These are phyloP conservation scores for Pocota personata DNA, from an alignment of 2,888 invertebrate genomes.

Conservation along the genomic window DNA sequence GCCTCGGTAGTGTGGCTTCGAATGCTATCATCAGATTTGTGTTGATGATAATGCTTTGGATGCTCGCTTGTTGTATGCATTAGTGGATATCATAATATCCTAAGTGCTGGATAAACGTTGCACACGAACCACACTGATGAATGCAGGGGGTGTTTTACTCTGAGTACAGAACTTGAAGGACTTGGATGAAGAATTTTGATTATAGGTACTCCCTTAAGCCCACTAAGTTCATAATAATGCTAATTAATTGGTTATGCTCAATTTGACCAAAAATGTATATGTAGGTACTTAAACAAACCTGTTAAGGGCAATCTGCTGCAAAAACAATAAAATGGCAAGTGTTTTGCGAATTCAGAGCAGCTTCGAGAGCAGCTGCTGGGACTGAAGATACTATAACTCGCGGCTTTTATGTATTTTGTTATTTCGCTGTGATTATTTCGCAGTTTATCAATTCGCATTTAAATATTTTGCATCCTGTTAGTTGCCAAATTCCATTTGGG, in stretches of 20 bases:
- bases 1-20: conserved; percentile 23
- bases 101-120: conserved; percentile 36
- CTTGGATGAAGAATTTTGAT: conserved; percentile 7
- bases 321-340: too few species aligned
- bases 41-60: conserved; percentile 32
- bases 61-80: conserved; percentile 33
- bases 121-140: conserved; percentile 21
- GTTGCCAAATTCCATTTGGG: too few species aligned
- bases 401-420: too few species aligned
- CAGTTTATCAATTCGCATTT: too few species aligned
- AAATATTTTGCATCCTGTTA: too few species aligned
- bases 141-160: conserved; percentile 5
- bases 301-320: too few species aligned
- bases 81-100: conserved; percentile 42
- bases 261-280: not conserved
- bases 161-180: not conserved
- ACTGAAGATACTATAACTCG: too few species aligned
- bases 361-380: too few species aligned
- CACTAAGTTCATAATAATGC: not conserved
- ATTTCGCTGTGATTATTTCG: too few species aligned
- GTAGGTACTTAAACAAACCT: too few species aligned
- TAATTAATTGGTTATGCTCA: not conserved
- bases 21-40: conserved; percentile 55
- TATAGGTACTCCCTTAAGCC: not conserved
- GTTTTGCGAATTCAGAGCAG: too few species aligned